Conservation (phyloP, 2,797 vertebrate species). For the Coendou prehensilis region DNA sequence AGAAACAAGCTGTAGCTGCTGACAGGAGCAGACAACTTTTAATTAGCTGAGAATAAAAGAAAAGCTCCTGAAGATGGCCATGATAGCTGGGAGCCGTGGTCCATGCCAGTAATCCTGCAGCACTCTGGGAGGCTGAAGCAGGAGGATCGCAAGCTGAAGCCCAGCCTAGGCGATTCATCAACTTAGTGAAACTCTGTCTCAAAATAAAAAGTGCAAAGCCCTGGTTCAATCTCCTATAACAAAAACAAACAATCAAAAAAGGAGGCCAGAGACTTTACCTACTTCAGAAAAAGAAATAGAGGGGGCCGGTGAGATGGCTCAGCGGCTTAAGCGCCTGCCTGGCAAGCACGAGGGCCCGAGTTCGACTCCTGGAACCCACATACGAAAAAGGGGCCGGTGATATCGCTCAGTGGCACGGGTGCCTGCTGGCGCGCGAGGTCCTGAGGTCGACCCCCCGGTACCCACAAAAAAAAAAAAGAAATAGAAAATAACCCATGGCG, state of each 20-base stretch:
- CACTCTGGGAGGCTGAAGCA: background rate
- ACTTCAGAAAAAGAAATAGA: background rate
- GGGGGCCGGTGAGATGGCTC: too few relatives aligned
- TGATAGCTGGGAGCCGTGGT: background rate
- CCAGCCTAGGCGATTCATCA: background rate
- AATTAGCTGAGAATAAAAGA: background rate
- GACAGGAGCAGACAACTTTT: background rate
- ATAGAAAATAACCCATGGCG: background rate
- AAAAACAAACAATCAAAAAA: background rate
- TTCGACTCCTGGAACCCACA: too few relatives aligned
- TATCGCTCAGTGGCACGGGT: too few relatives aligned
- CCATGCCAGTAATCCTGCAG: too few relatives aligned
- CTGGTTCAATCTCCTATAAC: background rate
- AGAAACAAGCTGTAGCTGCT: background rate
- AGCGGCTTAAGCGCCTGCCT: too few relatives aligned
- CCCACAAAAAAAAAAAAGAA: background rate
- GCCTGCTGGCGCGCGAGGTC: too few relatives aligned
- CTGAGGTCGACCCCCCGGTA: too few relatives aligned
- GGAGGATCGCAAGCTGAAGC: background rate
- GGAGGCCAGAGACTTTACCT: background rate
- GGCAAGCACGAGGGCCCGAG: too few relatives aligned
- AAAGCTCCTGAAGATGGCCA: background rate
- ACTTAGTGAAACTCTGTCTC: background rate
- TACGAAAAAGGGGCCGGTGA: too few relatives aligned
- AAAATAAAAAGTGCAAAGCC: background rate